phyloP scores from a whole-genome alignment of 2,888 invertebrate species.

The Amphipoea oculea region DNA sequence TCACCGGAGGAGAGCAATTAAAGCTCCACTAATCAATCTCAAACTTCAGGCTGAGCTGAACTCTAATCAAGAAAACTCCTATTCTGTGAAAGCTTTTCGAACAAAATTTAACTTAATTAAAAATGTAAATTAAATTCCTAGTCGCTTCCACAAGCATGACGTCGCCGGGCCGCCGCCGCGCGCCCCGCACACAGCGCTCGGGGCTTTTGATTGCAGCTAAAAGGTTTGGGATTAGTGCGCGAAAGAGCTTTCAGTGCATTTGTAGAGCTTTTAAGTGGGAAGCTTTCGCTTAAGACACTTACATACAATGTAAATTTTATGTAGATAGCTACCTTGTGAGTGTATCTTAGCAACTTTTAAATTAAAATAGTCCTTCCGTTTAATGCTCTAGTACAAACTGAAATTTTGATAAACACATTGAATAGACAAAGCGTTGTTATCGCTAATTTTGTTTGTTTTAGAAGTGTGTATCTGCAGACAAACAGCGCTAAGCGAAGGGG shows the following conservation, averaged over 20 bases:
- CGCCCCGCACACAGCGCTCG: conserved; percentile 81
- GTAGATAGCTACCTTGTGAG: conserved; percentile 79
- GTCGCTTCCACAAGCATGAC: conserved; percentile 90
- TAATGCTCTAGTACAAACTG: conserved; percentile 53
- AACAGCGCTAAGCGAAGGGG: conserved; percentile 79
- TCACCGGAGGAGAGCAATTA: conserved; percentile 90
- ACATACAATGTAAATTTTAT: conserved; percentile 90
- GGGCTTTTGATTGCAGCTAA: conserved; percentile 91
- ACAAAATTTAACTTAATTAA: conserved; percentile 91
- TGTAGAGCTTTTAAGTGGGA: conserved; percentile 91
- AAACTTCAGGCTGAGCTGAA: conserved; percentile 90
- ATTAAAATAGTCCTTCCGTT: conserved; percentile 58
- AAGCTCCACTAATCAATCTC: conserved; percentile 90
- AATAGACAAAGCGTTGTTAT: conserved; percentile 48
- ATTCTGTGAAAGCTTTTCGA: conserved; percentile 90
- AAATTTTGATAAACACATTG: conserved; percentile 40
- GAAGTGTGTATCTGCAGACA: conserved; percentile 72
- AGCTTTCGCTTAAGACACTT: conserved; percentile 91
- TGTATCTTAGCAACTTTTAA: conserved; percentile 66
- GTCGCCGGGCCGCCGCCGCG: conserved; percentile 75
- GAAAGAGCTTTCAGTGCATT: conserved; percentile 91
- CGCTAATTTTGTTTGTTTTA: conserved; percentile 67
- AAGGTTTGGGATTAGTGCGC: conserved; percentile 91
- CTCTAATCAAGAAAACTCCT: conserved; percentile 91
- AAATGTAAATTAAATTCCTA: conserved; percentile 91